phyloP scores from a whole-genome alignment of 2,113 vertebrate species.

The Brachyistius frenatus region DNA sequence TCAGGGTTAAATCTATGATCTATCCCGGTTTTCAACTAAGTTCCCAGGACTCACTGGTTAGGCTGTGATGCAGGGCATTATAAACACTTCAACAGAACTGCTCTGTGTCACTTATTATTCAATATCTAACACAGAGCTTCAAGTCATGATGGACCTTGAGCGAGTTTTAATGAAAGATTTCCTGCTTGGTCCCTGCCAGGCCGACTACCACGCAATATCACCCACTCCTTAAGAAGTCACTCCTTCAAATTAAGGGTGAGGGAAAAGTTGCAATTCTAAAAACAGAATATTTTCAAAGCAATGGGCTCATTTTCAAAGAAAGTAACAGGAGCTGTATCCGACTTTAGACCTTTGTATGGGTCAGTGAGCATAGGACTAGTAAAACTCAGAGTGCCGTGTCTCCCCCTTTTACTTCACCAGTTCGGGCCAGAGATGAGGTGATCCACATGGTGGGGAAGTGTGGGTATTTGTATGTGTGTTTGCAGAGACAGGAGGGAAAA shows the following conservation, averaged over 20 bases:
- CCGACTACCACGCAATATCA: conserved; percentile 56
- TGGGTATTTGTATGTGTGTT: conserved; percentile 38
- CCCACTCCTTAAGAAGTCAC: conserved; percentile 44
- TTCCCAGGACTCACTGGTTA: conserved; percentile 43
- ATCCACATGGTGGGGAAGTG: conserved; percentile 46
- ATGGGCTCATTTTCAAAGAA: conserved; percentile 35
- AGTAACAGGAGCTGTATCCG: conserved; percentile 60
- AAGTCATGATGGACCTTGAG: conserved; percentile 62
- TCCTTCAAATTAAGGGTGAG: conserved; percentile 62
- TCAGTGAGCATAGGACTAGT: conserved; percentile 66
- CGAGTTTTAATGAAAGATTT: conserved; percentile 80
- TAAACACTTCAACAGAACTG: conserved; percentile 51
- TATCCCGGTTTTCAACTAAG: conserved; percentile 34
- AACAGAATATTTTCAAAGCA: conserved; percentile 59
- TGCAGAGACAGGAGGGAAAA: conserved; percentile 51
- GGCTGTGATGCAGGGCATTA: conserved; percentile 34
- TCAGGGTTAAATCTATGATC: conserved; percentile 20
- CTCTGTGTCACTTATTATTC: conserved; percentile 55
- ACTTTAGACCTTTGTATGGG: conserved; percentile 58
- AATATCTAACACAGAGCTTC: conserved; percentile 62
- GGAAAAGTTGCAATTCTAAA: conserved; percentile 61
- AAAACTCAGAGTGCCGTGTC: conserved; percentile 70
- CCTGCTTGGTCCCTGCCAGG: conserved; percentile 65
- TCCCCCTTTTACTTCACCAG: conserved; percentile 54
- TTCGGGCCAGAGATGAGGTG: conserved; percentile 67